A percentile compares a stretch with the other conserved stretches of the same genome.
phyloP scores from a whole-genome alignment of 2,113 vertebrate genomes.

The Recurvirostra avosetta region DNA sequence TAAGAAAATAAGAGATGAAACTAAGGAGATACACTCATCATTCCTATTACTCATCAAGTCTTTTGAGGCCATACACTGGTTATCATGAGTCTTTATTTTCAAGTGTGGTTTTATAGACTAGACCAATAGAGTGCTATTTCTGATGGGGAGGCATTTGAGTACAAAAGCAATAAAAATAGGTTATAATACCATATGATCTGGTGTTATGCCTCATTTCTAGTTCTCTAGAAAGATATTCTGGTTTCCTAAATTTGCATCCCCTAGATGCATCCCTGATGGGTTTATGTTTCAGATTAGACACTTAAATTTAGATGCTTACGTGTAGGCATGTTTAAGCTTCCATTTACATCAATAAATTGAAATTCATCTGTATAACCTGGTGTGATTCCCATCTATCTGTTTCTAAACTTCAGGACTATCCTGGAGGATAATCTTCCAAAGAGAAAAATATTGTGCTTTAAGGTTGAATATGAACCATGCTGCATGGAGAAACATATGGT shows the following conservation, averaged over 20 bases:
- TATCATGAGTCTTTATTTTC: background rate
- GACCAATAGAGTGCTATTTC: background rate
- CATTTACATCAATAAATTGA: background rate
- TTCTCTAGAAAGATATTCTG: background rate
- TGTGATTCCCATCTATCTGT: background rate
- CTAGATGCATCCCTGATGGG: background rate
- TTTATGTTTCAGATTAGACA: background rate
- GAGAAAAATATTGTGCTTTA: background rate
- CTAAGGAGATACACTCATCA: background rate
- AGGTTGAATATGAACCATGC: background rate
- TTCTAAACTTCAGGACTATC: background rate
- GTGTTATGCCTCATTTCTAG: background rate
- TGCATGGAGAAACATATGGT: background rate
- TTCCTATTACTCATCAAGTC: background rate
- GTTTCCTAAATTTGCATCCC: background rate
- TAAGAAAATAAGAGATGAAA: background rate
- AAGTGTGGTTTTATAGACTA: background rate
- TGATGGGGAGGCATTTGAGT: background rate
- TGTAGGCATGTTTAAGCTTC: background rate
- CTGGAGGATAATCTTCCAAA: background rate
- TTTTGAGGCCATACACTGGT: background rate
- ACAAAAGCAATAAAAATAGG: background rate
- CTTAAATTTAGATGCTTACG: background rate
- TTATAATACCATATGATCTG: background rate
- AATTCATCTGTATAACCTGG: background rate